A percentile compares a stretch with the other conserved stretches of the same genome.
Conservation (phyloP, 2,113 vertebrate species). For the Mola mola region DNA sequence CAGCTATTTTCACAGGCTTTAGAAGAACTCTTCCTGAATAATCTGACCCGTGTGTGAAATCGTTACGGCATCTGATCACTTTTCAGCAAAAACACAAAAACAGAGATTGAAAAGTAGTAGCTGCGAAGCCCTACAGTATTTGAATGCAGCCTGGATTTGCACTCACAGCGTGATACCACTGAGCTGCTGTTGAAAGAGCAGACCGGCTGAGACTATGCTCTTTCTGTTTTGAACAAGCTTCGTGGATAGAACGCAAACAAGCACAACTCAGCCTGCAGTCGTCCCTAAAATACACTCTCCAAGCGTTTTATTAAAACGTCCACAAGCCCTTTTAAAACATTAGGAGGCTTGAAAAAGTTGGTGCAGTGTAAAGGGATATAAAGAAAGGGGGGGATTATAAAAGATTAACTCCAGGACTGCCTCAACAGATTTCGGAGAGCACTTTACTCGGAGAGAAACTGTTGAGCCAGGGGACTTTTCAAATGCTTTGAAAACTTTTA, state of each 20-base stretch:
- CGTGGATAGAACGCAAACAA: constrained; percentile 19
- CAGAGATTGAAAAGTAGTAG: too few species aligned
- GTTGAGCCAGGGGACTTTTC: not conserved
- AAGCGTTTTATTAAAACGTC: constrained; percentile 47
- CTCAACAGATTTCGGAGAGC: constrained; percentile 37
- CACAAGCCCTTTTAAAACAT: constrained; percentile 30
- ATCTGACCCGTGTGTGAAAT: too few species aligned
- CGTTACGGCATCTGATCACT: not conserved
- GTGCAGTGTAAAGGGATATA: constrained; percentile 19
- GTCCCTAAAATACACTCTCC: constrained; percentile 51
- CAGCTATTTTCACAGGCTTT: too few species aligned
- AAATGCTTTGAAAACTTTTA: not conserved
- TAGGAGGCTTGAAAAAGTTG: constrained; percentile 17
- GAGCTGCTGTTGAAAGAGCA: constrained; percentile 15
- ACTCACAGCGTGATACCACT: constrained; percentile 7
- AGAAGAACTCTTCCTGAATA: too few species aligned
- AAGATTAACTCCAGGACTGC: constrained; percentile 38
- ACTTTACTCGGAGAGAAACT: constrained; percentile 27
- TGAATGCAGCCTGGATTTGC: too few species aligned
- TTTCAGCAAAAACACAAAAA: not conserved
- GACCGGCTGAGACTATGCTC: constrained; percentile 10
- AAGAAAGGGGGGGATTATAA: constrained; percentile 40
- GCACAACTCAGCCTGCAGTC: constrained; percentile 24
- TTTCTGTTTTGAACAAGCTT: constrained; percentile 24
- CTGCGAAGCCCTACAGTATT: too few species aligned